Evolutionary conservation across 2,113 vertebrate genomes (phyloP).

Genomic region (Syngnathus typhle): DNA sequence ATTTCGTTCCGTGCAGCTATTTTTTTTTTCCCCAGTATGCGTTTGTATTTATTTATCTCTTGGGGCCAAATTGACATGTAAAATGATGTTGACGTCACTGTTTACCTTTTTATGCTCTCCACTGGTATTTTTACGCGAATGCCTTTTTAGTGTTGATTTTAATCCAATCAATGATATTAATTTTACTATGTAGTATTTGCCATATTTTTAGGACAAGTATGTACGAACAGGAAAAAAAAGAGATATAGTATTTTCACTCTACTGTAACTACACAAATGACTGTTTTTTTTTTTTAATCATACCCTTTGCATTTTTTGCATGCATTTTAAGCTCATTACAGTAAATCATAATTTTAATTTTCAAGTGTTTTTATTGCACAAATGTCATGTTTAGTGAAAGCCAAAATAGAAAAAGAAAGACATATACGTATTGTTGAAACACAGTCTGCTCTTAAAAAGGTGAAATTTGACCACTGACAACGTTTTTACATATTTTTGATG

Average conservation of each 20-base stretch:
- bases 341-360: conserved; percentile 28
- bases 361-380: conserved; percentile 68
- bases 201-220: no score
- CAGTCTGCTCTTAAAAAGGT: conserved; percentile 13
- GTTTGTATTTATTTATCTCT: neutral
- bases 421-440: conserved; percentile 24
- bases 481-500: conserved; percentile 6
- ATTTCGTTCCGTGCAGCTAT: neutral
- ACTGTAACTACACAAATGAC: neutral
- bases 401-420: conserved; percentile 8
- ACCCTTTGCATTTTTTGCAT: conserved; percentile 7
- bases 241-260: no score
- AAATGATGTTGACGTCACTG: neutral
- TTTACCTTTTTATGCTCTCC: neutral
- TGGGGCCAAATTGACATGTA: neutral
- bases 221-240: no score
- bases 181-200: neutral
- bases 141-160: neutral
- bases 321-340: conserved; percentile 10
- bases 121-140: neutral
- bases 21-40: neutral
- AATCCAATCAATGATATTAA: neutral
- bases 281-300: conserved; percentile 3
- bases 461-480: conserved; percentile 25
- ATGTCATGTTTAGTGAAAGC: conserved; percentile 52